phyloP scores from a whole-genome alignment of 1,140 invertebrate genomes.

The Adoxophyes honmai region DNA sequence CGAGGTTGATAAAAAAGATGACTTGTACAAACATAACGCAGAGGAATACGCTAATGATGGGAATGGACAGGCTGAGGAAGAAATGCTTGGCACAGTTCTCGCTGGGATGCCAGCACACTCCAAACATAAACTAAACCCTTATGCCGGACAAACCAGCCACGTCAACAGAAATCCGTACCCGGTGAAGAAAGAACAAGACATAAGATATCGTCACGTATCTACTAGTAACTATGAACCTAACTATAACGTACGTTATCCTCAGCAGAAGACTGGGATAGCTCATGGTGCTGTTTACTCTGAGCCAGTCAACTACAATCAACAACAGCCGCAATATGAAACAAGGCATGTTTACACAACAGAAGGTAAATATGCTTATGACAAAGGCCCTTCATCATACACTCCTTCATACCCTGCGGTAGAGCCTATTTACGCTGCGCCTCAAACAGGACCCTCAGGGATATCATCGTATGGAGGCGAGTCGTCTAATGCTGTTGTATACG shows the following conservation, averaged over 20 bases:
- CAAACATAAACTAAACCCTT: slow-evolving; percentile 69
- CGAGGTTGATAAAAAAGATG: slow-evolving; percentile 79
- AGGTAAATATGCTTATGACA: slow-evolving; percentile 45
- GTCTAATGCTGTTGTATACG: slow-evolving; percentile 63
- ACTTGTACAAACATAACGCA: slow-evolving; percentile 81
- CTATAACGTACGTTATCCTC: slow-evolving; percentile 61
- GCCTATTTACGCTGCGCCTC: slow-evolving; percentile 63
- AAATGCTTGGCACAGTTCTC: slow-evolving; percentile 84
- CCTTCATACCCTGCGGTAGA: slow-evolving; percentile 62
- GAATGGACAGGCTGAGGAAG: slow-evolving; percentile 84
- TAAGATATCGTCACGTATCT: slow-evolving; percentile 67
- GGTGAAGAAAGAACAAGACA: slow-evolving; percentile 68
- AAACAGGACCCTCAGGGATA: slow-evolving; percentile 41
- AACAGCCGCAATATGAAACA: slow-evolving; percentile 51
- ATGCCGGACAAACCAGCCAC: slow-evolving; percentile 61
- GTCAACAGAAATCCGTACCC: slow-evolving; percentile 63
- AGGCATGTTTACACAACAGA: slow-evolving; percentile 63
- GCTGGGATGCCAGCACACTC: slow-evolving; percentile 82
- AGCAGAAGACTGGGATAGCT: slow-evolving; percentile 71
- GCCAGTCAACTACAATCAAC: slow-evolving; percentile 58
- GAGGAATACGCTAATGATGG: slow-evolving; percentile 80
- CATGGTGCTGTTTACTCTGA: slow-evolving; percentile 70
- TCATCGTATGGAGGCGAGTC: slow-evolving; percentile 53
- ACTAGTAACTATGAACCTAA: slow-evolving; percentile 52
- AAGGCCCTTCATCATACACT: slow-evolving; percentile 40